phyloP scores from a whole-genome alignment of 2,888 invertebrate species.

The Latrodectus hesperus region DNA sequence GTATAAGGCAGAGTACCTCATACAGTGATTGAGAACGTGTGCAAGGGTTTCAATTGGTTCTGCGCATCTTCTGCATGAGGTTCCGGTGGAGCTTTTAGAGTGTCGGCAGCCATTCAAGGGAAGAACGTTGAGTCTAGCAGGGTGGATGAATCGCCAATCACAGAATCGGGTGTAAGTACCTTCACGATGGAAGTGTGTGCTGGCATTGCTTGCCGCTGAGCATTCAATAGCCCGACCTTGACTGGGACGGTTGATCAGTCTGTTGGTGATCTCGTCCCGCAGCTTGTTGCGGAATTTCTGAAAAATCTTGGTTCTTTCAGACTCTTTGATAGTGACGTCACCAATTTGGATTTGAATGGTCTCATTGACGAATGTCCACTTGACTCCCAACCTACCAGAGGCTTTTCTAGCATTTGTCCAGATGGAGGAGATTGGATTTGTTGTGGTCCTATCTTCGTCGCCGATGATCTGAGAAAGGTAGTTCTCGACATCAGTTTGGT shows the following conservation, averaged over 20 bases:
- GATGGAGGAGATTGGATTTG: neutral
- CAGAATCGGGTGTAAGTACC: neutral
- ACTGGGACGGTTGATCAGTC: fast-evolving
- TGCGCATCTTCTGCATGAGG: neutral
- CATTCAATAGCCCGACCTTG: neutral
- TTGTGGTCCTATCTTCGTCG: neutral
- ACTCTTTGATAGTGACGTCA: neutral
- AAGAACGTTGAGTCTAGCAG: neutral
- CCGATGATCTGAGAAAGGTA: neutral
- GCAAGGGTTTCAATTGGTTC: neutral
- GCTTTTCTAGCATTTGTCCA: neutral
- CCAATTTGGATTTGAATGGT: neutral
- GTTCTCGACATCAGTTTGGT: neutral
- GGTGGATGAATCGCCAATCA: conserved; percentile 10
- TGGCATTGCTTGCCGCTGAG: fast-evolving
- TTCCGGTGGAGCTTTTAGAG: fast-evolving
- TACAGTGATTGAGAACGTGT: neutral
- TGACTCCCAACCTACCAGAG: neutral
- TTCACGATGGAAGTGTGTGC: neutral
- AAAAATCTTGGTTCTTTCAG: neutral
- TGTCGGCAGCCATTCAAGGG: neutral
- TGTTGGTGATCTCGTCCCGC: fast-evolving
- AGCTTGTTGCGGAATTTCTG: fast-evolving
- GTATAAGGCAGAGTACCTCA: fast-evolving
- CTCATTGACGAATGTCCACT: neutral